Percentiles rank a stretch among this genome's conserved stretches.
These are phyloP conservation scores for Ormia ochracea DNA, from an alignment of 2,888 invertebrate genomes.

Conservation along the genomic window DNA sequence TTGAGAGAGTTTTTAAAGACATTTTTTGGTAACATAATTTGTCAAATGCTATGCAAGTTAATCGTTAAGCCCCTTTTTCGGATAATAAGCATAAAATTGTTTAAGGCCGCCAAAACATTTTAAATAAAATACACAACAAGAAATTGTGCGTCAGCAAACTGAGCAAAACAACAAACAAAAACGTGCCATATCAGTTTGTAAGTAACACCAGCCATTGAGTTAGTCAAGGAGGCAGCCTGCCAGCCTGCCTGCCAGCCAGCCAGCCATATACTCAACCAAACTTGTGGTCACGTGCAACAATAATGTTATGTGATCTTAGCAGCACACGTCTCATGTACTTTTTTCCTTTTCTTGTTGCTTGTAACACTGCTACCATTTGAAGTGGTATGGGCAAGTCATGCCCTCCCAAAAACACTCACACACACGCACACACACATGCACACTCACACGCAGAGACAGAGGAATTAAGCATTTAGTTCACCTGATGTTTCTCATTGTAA, in stretches of 20 bases:
- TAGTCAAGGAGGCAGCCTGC: background rate
- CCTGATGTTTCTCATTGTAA: constrained; percentile 63
- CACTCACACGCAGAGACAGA: constrained; percentile 1
- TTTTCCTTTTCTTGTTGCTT: constrained; percentile 12
- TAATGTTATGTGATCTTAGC: constrained; percentile 62
- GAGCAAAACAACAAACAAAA: constrained; percentile 36
- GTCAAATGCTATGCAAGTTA: constrained; percentile 63
- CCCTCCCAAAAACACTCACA: constrained; percentile 31
- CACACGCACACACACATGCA: background rate
- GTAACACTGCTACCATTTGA: constrained; percentile 12
- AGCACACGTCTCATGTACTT: constrained; percentile 53
- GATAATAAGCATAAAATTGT: constrained; percentile 53
- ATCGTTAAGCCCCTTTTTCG: constrained; percentile 54
- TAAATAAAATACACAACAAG: background rate
- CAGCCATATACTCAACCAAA: constrained; percentile 38
- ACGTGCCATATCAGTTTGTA: constrained; percentile 65
- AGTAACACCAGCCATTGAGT: constrained; percentile 59
- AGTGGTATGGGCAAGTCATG: constrained; percentile 42
- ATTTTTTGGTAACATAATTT: constrained; percentile 55
- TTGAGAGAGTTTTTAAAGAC: background rate
- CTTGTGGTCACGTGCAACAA: constrained; percentile 64
- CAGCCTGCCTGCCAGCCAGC: background rate
- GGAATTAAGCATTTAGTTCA: constrained; percentile 49
- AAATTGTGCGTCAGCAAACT: background rate
- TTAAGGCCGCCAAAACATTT: constrained; percentile 32